Evolutionary conservation across 2,113 vertebrate genomes (phyloP), one percentile per base, ranked within the genome.

Genomic region (Abramis brama): DNA sequence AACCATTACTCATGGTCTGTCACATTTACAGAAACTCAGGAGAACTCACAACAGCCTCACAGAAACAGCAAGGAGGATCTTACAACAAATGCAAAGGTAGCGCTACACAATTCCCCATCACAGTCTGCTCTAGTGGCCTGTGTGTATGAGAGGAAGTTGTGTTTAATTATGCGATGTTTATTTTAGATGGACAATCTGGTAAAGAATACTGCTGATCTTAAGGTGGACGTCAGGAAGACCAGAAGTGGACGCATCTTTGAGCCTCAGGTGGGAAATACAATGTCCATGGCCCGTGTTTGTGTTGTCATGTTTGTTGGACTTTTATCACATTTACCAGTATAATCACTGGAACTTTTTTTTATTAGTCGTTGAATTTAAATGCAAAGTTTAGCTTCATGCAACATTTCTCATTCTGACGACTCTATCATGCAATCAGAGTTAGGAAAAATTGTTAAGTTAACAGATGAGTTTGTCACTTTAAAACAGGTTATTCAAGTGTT

Each of bases 211-310:
- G 94, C 94, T 76, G 91, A 95, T 71, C 90, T 95, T 85, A 90
- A 93, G 30, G n/a, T 96, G 85, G 90, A 91, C 4, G 89, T 92
- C 85, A 95, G 95, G 91, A 97, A 94, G 93, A 96, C 96, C 82
- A 94, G 97, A 90, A 98, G 96, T 86, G 96, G 96, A 25, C 95
- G 92, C 76, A 84, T 95, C 79, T 86, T 91, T 57, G 88, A 27
- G 45, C 83, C 89, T n/a, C 59, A 83, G 8, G 78, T 84, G 91
- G 92, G 92, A 84, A 75, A 57, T 36, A 17, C 60, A 50, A n/a
- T 43, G 23, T 6, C 19, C 33, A 79, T 25, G 33, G 2, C 33
- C 30, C 5, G 36, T 79, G 19, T 59, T 23, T 33, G 12, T 62
- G 57, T 62, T 79, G 33, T 36, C 27, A n/a, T 59, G 19, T 59